Evolutionary conservation across 2,797 vertebrate species (phyloP).

Genomic region (Gorsachius magnificus): DNA sequence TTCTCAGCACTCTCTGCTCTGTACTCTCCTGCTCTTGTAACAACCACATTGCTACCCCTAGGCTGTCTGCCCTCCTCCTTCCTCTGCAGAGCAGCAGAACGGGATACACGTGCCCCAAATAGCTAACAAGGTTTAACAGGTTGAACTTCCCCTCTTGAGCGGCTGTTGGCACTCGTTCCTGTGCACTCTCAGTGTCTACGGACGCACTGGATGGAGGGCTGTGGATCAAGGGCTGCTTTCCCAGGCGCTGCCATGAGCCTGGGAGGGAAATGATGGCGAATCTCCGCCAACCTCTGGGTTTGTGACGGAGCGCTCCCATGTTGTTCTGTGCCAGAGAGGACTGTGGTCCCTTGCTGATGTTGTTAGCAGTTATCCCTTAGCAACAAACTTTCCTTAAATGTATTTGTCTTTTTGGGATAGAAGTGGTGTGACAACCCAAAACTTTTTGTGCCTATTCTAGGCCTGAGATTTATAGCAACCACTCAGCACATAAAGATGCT

Average conservation of each 20-base stretch:
- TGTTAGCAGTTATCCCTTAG: not conserved
- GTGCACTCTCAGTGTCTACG: not conserved
- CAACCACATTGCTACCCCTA: not conserved
- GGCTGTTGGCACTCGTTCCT: not conserved
- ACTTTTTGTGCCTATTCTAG: not conserved
- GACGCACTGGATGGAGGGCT: not conserved
- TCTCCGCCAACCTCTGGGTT: not conserved
- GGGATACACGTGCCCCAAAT: not conserved
- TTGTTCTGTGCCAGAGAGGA: not conserved
- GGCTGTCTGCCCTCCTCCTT: not conserved
- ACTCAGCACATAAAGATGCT: constrained; percentile 8
- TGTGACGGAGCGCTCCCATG: not conserved
- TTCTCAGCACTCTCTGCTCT: not conserved
- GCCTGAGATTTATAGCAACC: constrained; percentile 38
- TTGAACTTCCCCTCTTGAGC: not conserved
- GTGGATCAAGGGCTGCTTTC: not conserved
- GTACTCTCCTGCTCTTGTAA: not conserved
- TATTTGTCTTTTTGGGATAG: not conserved
- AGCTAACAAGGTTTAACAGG: not conserved
- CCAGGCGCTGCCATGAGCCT: not conserved
- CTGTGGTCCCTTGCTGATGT: not conserved
- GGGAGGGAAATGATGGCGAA: not conserved
- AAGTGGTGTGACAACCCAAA: not conserved
- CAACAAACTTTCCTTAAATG: constrained; percentile 12
- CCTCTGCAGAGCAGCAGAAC: not conserved